phyloP scores from a whole-genome alignment of 23 tunicate genomes.

The Corella eumyota region DNA sequence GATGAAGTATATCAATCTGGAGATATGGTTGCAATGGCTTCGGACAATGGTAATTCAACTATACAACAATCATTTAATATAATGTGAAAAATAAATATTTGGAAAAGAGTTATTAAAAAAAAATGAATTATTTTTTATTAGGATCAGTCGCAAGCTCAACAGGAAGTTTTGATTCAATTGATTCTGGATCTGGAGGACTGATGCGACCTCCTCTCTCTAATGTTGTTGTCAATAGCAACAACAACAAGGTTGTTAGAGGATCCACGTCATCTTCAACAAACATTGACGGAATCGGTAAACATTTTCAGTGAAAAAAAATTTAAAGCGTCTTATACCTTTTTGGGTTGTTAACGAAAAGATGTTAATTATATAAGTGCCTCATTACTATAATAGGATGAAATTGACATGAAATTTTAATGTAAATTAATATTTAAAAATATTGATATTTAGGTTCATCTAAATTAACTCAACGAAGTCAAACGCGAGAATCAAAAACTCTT shows the following conservation, averaged over 20 bases:
- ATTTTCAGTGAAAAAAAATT: too few relatives aligned
- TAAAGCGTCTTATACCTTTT: too few relatives aligned
- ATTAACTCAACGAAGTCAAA: too few relatives aligned
- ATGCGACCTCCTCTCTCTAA: constrained; percentile 52
- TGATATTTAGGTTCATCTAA: too few relatives aligned
- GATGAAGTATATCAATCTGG: constrained; percentile 56
- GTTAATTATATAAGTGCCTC: too few relatives aligned
- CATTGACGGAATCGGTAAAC: too few relatives aligned
- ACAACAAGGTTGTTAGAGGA: neutral
- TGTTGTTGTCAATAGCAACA: constrained; percentile 35
- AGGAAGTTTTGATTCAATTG: constrained; percentile 70
- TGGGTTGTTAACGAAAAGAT: too few relatives aligned
- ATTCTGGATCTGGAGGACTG: constrained; percentile 36
- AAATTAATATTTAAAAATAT: too few relatives aligned
- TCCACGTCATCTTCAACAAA: neutral
- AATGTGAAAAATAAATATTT: neutral
- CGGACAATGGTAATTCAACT: constrained; percentile 44
- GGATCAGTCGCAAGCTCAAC: constrained; percentile 38
- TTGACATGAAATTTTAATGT: too few relatives aligned
- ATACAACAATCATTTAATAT: neutral
- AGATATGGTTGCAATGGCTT: constrained; percentile 65
- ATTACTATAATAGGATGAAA: too few relatives aligned
- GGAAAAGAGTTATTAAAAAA: neutral
- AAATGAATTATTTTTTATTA: neutral
- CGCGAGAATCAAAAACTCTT: too few relatives aligned